Conservation (phyloP, 2,797 vertebrate species). For the Lacerta bilineata region DNA sequence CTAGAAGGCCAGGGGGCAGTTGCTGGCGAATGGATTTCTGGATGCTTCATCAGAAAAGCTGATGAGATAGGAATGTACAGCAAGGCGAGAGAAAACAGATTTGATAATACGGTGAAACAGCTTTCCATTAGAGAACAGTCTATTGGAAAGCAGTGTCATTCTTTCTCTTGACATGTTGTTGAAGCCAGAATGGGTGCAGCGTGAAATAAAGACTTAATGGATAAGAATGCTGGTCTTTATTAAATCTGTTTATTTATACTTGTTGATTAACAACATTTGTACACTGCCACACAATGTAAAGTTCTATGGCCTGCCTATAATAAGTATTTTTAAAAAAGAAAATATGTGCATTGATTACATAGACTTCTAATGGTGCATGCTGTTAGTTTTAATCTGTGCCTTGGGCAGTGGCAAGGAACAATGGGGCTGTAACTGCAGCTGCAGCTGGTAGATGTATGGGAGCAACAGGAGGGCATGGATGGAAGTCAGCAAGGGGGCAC, state of each 20-base stretch:
- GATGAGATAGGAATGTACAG: not conserved
- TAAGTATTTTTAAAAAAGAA: too few species aligned
- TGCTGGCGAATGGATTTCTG: not conserved
- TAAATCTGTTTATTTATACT: not conserved
- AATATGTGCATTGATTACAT: not conserved
- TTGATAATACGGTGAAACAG: not conserved
- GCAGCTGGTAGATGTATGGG: not conserved
- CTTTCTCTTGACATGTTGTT: not conserved
- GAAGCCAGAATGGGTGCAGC: not conserved
- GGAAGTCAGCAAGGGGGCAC: too few species aligned
- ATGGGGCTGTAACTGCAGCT: not conserved
- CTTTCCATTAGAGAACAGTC: not conserved
- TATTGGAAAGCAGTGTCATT: not conserved
- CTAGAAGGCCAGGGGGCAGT: not conserved
- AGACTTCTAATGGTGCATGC: not conserved
- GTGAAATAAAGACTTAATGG: not conserved
- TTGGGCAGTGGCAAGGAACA: not conserved
- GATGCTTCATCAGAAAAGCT: not conserved
- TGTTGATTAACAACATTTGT: not conserved
- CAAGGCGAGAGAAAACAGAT: not conserved
- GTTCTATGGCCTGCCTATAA: too few species aligned
- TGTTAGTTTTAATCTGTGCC: not conserved
- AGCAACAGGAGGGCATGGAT: not conserved
- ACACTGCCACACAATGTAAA: too few species aligned
- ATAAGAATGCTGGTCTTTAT: not conserved